Base-by-base conservation (phyloP, 1,140 invertebrate genomes). In the Atopsyche davidsoni region DNA sequence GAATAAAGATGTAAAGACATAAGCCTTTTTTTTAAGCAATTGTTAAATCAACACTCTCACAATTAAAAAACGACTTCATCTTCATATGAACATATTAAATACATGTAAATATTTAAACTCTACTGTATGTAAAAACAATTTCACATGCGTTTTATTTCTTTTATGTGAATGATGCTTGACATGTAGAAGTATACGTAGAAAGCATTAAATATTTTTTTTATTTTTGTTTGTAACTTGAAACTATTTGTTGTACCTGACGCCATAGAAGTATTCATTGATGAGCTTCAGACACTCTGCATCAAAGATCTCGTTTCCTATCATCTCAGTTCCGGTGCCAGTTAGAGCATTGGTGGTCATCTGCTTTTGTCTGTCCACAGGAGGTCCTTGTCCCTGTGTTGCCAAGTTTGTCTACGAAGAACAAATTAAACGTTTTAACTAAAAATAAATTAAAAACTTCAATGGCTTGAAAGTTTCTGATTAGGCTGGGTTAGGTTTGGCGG, bases 191-290 rank as follows among this genome's bases (percentile, higher is more conserved):
- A 22, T 44, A 17, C 9, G 40, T 13, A 21, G 23, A n/a, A n/a
- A n/a, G n/a, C n/a, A 53, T 16, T 36, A 14, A 19, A 16, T 7
- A 17, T 42, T 4, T 17, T 4, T 44, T 31, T 11, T n/a, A 16
- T 10, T 18, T 9, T 43, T 19, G 19, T 43, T 14, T 6, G 16
- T 38, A n/a, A n/a, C n/a, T n/a, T n/a, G n/a, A n/a, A 10, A 17
- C 42, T 23, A 23, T 31, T 44, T 17, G 28, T 16, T 46, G 46
- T 47, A 73, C 66, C 77, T 72, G 16, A 87, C 81, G 13, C 92
- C 93, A 63, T 96, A 99, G 70, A 95, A 97, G 69, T 98, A 98
- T 71, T 99, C 96, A 65, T 98, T 95, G 62, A 98, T 93, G 6
- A 95, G 70, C 64, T 93, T 94, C 24, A 97, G 71, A 63, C 89